Evolutionary conservation across 2,797 vertebrate species (phyloP).

Genomic region (Platyrinchus mystaceus): DNA sequence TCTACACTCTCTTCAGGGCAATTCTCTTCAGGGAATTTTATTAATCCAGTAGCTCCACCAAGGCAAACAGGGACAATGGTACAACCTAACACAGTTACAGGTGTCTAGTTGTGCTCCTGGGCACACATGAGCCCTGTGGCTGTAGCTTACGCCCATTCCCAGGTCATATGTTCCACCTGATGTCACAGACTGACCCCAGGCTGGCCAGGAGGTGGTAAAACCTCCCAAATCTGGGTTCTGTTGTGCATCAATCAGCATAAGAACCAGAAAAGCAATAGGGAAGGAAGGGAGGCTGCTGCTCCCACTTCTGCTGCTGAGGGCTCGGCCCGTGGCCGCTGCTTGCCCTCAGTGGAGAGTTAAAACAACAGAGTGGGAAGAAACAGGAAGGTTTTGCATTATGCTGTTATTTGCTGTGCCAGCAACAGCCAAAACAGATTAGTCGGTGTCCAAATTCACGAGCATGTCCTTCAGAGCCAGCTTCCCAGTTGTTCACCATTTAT

Average conservation of each 20-base stretch:
- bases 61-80: not conserved
- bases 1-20: rapidly evolving
- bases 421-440: slow-evolving; percentile 41
- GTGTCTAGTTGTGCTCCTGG: not conserved
- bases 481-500: slow-evolving; percentile 63
- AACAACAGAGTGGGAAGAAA: not conserved
- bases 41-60: not conserved
- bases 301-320: not conserved
- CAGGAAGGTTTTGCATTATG: slow-evolving; percentile 49
- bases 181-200: not conserved
- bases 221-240: not conserved
- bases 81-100: not conserved
- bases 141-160: not conserved
- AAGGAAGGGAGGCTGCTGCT: not conserved
- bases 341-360: not conserved
- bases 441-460: slow-evolving; percentile 15
- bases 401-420: slow-evolving; percentile 34
- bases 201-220: not conserved
- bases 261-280: not conserved
- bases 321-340: not conserved
- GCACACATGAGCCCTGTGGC: rapidly evolving
- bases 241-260: not conserved
- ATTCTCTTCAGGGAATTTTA: not conserved
- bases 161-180: not conserved
- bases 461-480: slow-evolving; percentile 40